Conservation (phyloP, 2,797 vertebrate species). For the Peromyscus nudipes region DNA sequence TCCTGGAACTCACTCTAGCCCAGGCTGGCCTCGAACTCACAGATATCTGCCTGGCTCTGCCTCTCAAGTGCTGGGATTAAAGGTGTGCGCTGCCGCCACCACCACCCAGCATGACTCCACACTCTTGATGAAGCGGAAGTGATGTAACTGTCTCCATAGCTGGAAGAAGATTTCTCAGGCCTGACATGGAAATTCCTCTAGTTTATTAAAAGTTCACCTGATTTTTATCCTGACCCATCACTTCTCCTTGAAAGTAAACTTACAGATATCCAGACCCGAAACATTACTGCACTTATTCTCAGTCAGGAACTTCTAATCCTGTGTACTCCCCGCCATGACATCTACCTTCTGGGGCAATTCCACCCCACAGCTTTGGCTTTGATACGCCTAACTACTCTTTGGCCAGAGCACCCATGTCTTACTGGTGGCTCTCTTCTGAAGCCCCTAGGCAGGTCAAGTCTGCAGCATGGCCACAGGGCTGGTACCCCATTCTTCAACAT, state of each 20-base stretch:
- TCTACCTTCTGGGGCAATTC: neutral
- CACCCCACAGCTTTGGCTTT: fast-evolving
- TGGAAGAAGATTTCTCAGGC: neutral
- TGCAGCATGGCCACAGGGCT: neutral
- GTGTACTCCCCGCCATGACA: fast-evolving
- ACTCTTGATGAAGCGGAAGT: neutral
- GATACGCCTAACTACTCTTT: neutral
- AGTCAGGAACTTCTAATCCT: neutral
- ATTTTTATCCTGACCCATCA: neutral
- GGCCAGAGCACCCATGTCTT: fast-evolving
- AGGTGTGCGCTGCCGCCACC: too few relatives aligned
- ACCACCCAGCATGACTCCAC: neutral
- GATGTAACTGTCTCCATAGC: neutral
- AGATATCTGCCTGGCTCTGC: too few relatives aligned
- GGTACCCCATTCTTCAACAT: neutral
- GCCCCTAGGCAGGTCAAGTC: neutral
- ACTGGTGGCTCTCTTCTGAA: neutral
- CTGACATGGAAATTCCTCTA: neutral
- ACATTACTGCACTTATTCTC: neutral
- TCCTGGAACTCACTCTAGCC: too few relatives aligned
- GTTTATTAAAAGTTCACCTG: neutral
- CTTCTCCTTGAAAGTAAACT: neutral
- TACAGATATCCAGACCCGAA: neutral
- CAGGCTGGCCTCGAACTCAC: too few relatives aligned
- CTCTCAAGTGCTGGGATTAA: too few relatives aligned